Base-by-base conservation (phyloP, 2,888 invertebrate species). In the Corbicula japonica region DNA sequence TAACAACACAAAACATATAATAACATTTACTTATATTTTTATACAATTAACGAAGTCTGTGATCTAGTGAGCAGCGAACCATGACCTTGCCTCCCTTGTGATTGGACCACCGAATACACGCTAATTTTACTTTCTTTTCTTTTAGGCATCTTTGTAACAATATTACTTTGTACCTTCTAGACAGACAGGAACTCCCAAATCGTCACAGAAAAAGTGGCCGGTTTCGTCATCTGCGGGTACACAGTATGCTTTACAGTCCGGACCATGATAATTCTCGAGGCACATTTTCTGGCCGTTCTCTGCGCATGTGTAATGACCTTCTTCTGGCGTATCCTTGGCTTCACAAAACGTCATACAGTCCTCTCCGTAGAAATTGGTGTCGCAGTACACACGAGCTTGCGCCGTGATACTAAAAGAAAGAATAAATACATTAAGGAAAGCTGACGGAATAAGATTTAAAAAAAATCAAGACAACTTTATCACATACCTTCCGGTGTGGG, bases 251-350 rank as follows among this genome's bases (percentile, higher is more conserved):
- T 79, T 74, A 44, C 83, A 83, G 1, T 62, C 52, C 4, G 62
- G 26, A 48, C 79, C 83, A 38, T 77, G 69, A 23, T 71, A 83
- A 21, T 66, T 28, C 12, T 70, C 38, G 5, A 23, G n/a, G 50
- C 83, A 83, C 15, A 63, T 58, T 48, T 71, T 79, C 4, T 66
- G 44, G 15, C 83, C 83, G 62, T 73, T 66, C 12, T 38, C 38
- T 15, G 63, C 52, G 56, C 83, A 83, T 34, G 61, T 46, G 65
- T 79, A 83, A 41, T 83, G 80, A 21, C 83, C 83, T 34, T 80
- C 54, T 12, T 38, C 52, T 21, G 66, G 68, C 21, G 32, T 28
- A 46, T 80, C 56, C 28, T 66, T 32, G 2, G 79, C 68, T 26
- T 61, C 28, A 41, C 83, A 83, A 28, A 50, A 60, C 18, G 61